Evolutionary conservation across 1,140 invertebrate species (phyloP).

Genomic region (Megalonaias nervosa): DNA sequence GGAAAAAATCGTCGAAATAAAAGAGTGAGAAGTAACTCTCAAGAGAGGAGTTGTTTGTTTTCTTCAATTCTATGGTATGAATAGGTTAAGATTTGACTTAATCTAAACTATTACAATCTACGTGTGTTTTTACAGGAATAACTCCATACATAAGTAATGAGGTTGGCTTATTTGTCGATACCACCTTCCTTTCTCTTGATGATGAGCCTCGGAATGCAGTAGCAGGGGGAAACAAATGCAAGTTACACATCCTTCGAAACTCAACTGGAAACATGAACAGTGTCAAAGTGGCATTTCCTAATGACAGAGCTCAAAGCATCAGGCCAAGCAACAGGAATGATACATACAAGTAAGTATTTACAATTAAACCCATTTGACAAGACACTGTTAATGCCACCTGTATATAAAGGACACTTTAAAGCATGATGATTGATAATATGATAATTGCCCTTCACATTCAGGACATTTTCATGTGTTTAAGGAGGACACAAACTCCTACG

Average conservation of each 20-base stretch:
- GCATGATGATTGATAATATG: too few relatives aligned
- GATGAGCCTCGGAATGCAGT: conserved; percentile 61
- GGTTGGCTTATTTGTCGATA: conserved; percentile 68
- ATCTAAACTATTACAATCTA: not conserved
- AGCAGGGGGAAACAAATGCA: conserved; percentile 50
- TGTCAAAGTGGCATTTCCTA: conserved; percentile 68
- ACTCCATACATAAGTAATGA: conserved; percentile 71
- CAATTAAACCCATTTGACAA: not conserved
- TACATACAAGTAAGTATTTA: conserved; percentile 62
- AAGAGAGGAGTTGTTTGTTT: too few relatives aligned
- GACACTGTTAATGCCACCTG: too few relatives aligned
- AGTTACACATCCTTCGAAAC: conserved; percentile 52
- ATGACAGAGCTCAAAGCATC: conserved; percentile 69
- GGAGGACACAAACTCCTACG: too few relatives aligned
- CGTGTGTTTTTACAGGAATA: conserved; percentile 58
- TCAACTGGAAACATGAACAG: conserved; percentile 36
- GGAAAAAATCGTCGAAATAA: too few relatives aligned
- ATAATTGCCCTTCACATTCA: too few relatives aligned
- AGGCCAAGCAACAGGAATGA: conserved; percentile 61
- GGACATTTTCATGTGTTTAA: too few relatives aligned
- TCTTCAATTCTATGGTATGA: too few relatives aligned
- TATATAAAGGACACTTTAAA: too few relatives aligned
- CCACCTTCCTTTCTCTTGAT: conserved; percentile 55
- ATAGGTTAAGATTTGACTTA: too few relatives aligned
- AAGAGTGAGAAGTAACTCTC: too few relatives aligned